Percentiles rank a stretch among this genome's conserved stretches.
These are phyloP conservation scores for Campoplex nolae DNA, from an alignment of 2,888 invertebrate species.

Conservation along the genomic window DNA sequence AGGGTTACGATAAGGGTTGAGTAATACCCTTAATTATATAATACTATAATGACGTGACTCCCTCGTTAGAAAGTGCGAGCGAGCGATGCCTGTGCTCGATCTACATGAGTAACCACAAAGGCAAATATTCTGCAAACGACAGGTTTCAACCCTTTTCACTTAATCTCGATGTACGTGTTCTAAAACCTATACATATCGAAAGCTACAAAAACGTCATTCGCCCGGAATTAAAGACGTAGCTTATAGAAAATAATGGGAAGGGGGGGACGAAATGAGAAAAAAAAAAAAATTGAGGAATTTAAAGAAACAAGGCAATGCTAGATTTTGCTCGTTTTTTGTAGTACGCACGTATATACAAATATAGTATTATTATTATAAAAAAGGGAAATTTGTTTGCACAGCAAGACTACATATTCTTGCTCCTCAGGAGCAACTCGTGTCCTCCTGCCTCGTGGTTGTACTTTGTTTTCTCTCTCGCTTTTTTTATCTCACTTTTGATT, in stretches of 20 bases:
- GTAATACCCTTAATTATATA: background rate
- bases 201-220: background rate
- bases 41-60: background rate
- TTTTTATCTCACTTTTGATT: constrained; percentile 23
- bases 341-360: constrained; percentile 8
- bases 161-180: background rate
- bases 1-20: background rate
- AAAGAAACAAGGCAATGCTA: background rate
- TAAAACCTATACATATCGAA: background rate
- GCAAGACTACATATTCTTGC: constrained; percentile 31
- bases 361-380: constrained; percentile 27
- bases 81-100: background rate
- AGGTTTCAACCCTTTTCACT: constrained; percentile 8
- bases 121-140: constrained; percentile 26
- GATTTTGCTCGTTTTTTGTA: constrained; percentile 21
- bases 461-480: constrained; percentile 34
- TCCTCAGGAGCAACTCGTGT: constrained; percentile 58
- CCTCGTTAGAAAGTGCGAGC: background rate
- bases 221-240: background rate
- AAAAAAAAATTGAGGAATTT: background rate
- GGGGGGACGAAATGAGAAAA: background rate
- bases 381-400: constrained; percentile 28
- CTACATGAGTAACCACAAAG: background rate
- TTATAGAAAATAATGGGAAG: background rate
- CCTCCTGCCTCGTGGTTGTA: constrained; percentile 60